Evolutionary conservation across 2,888 invertebrate genomes (phyloP), one percentile per base, ranked within the genome.

Genomic region (Terebella lapidaria): DNA sequence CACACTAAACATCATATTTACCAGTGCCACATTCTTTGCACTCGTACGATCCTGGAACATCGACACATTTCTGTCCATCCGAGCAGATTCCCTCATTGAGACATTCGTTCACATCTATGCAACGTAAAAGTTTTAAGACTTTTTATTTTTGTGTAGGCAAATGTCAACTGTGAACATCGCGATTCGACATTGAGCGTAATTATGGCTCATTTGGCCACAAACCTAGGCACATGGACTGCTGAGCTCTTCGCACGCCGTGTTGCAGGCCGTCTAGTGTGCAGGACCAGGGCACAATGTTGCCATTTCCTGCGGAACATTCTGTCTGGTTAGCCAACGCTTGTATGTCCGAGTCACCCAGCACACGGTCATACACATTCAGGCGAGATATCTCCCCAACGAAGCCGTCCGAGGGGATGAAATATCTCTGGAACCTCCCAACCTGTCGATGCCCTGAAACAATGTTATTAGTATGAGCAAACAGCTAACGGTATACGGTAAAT

Each of bases 41-140:
- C 28, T 27, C 53, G 22, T 25, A 10, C 15, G 27, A 26, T 5
- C 22, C 53, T 22, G 10, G 5, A 10, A 10, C 15, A 28, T 53
- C 53, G 26, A 27, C 53, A 22, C 53, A 53, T 25, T 15, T 5
- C 28, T 53, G 15, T 15, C 22, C 26, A 25, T 27, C 53, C 15
- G 26, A 10, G 53, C 53, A 53, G 4, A 28, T 27, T 10, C 10
- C 27, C 15, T 4, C 15, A 26, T 5, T 5, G 26, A 53, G 53
- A 22, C 53, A 53, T 53, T 53, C 53, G 28, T 53, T 53, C 15
- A 28, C 28, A 22, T 53, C 53, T 53, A 22, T 27, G 28, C 25
- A 15, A 15, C 49, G 22, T n/a, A n/a, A n/a, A n/a, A n/a, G n/a
- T n/a, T n/a, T n/a, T n/a, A n/a, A n/a, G n/a, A n/a, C n/a, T n/a